phyloP scores from a whole-genome alignment of 2,113 vertebrate genomes.

The Nothoprocta pentlandii region DNA sequence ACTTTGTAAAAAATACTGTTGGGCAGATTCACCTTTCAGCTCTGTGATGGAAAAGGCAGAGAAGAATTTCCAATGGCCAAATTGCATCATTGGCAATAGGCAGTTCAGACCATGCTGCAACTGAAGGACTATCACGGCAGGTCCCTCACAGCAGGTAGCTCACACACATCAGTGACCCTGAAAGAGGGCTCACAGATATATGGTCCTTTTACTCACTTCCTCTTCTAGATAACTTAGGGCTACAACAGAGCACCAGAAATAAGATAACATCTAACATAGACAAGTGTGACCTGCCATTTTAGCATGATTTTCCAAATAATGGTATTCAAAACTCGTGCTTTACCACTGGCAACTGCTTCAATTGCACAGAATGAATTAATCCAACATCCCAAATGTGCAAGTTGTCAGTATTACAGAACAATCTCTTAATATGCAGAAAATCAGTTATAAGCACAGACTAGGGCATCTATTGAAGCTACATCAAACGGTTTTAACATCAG shows the following conservation, averaged over 20 bases:
- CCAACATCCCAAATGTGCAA: neutral
- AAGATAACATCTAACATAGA: neutral
- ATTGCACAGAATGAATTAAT: neutral
- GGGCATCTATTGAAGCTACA: neutral
- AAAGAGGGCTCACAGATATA: accelerated
- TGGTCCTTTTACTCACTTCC: neutral
- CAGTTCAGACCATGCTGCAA: neutral
- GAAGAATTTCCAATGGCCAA: neutral
- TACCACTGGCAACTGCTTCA: neutral
- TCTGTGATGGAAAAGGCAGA: neutral
- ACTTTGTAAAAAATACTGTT: neutral
- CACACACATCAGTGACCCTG: neutral
- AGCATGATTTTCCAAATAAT: neutral
- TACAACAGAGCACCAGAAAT: neutral
- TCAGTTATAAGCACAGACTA: neutral
- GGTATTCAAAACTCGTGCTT: neutral
- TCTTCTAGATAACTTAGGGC: neutral
- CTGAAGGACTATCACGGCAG: neutral
- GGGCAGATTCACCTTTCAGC: neutral
- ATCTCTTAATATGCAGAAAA: neutral
- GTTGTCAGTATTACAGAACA: neutral
- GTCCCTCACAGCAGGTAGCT: neutral
- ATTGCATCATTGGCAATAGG: neutral
- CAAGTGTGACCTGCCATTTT: neutral
- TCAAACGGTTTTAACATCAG: neutral